phyloP scores from a whole-genome alignment of 2,888 invertebrate genomes.

The Diachrysia chrysitis region DNA sequence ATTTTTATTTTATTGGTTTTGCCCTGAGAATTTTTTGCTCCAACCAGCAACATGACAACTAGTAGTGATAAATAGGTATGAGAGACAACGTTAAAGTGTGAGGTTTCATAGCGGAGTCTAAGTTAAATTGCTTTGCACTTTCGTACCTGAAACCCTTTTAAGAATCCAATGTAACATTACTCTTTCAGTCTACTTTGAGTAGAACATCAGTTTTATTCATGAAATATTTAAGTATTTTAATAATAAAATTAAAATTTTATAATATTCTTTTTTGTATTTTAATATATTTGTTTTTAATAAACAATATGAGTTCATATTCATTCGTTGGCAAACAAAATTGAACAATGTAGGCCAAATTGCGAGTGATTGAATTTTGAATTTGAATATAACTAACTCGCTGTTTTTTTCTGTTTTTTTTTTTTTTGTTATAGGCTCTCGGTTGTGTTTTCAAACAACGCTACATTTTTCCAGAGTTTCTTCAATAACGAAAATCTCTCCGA shows the following conservation, averaged over 20 bases:
- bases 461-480: no score
- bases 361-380: not conserved
- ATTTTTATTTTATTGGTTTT: no score
- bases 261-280: no score
- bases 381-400: not conserved
- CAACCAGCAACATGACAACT: not conserved
- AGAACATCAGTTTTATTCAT: slow-evolving; percentile 13
- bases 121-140: slow-evolving; percentile 27
- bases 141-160: slow-evolving; percentile 14
- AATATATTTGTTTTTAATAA: no score
- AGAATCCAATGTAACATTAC: slow-evolving; percentile 21
- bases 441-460: no score
- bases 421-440: not conserved
- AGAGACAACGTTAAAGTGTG: not conserved
- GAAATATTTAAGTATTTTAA: not conserved
- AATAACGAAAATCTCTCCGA: no score
- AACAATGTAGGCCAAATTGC: not conserved
- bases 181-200: slow-evolving; percentile 11
- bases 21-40: not conserved
- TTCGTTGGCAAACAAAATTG: not conserved
- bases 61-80: not conserved
- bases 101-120: slow-evolving; percentile 6
- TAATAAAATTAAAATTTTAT: no score
- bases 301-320: not conserved
- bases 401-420: not conserved